Conservation (phyloP, 2,113 vertebrate species). For the Tichodroma muraria region DNA sequence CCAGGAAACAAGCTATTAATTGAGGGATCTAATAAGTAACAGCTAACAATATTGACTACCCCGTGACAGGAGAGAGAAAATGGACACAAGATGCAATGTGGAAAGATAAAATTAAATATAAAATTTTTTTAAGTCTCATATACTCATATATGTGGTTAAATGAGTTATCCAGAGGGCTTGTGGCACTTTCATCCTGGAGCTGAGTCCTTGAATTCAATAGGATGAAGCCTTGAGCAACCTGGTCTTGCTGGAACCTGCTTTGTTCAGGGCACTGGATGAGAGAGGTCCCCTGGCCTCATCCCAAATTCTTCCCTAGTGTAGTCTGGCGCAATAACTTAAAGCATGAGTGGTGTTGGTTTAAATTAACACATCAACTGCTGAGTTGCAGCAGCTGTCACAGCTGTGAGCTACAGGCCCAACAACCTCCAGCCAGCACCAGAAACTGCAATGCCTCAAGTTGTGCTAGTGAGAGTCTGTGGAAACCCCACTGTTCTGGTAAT, state of each 20-base stretch:
- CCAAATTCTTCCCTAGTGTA: background rate
- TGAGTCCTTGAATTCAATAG: background rate
- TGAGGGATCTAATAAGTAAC: background rate
- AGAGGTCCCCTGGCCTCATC: accelerated
- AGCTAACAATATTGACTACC: background rate
- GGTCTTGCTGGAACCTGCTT: background rate
- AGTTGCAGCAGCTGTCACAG: background rate
- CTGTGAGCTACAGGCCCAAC: background rate
- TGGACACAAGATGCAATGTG: background rate
- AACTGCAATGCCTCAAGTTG: background rate
- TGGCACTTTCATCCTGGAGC: background rate
- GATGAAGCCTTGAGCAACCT: background rate
- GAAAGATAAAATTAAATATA: background rate
- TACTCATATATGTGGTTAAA: background rate
- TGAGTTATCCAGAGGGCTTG: background rate
- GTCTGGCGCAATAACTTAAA: background rate
- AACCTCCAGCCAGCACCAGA: background rate
- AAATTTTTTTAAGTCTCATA: too few species aligned
- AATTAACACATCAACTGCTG: slow-evolving; percentile 19
- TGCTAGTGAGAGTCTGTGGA: background rate
- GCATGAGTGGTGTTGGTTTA: background rate
- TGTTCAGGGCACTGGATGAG: background rate
- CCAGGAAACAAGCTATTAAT: background rate
- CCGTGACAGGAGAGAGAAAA: background rate
- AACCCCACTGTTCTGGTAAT: background rate